Percentiles rank a stretch among this genome's conserved stretches.
Evolutionary conservation across 2,888 invertebrate species (phyloP).

Genomic region (Leucophenga montana): DNA sequence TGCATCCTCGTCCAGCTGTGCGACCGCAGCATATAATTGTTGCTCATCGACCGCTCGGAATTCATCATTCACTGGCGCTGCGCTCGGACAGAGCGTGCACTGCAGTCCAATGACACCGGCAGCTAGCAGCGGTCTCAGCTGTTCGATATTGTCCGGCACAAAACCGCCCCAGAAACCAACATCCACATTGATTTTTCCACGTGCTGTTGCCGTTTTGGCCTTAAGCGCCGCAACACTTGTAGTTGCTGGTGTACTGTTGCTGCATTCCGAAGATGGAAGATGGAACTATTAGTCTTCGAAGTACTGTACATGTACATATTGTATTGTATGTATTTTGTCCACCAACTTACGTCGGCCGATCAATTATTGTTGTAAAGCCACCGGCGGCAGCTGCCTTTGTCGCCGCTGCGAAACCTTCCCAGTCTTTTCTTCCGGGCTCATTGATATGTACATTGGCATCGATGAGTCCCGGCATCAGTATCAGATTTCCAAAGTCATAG

Average conservation of each 20-base stretch:
- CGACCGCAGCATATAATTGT: conserved; percentile 77
- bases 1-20: conserved; percentile 76
- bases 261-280: conserved; percentile 55
- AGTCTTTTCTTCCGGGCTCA: conserved; percentile 81
- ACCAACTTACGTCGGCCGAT: conserved; percentile 79
- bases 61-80: conserved; percentile 76
- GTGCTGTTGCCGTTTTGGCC: conserved; percentile 77
- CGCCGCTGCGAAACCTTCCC: conserved; percentile 83
- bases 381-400: conserved; percentile 83
- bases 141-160: conserved; percentile 77
- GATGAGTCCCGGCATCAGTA: conserved; percentile 81
- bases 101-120: conserved; percentile 84
- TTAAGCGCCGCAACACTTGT: conserved; percentile 78
- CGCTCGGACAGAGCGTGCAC: conserved; percentile 81
- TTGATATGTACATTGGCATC: conserved; percentile 84
- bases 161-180: conserved; percentile 89
- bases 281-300: too few species aligned
- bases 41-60: conserved; percentile 77
- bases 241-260: conserved; percentile 83
- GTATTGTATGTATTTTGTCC: not conserved
- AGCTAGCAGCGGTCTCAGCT: conserved; percentile 76
- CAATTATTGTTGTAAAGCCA: conserved; percentile 82
- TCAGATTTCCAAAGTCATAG: conserved; percentile 74
- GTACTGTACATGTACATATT: not conserved
- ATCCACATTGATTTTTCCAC: conserved; percentile 78